phyloP scores from a whole-genome alignment of 2,888 invertebrate species.

The Acanthococcus lagerstroemiae region DNA sequence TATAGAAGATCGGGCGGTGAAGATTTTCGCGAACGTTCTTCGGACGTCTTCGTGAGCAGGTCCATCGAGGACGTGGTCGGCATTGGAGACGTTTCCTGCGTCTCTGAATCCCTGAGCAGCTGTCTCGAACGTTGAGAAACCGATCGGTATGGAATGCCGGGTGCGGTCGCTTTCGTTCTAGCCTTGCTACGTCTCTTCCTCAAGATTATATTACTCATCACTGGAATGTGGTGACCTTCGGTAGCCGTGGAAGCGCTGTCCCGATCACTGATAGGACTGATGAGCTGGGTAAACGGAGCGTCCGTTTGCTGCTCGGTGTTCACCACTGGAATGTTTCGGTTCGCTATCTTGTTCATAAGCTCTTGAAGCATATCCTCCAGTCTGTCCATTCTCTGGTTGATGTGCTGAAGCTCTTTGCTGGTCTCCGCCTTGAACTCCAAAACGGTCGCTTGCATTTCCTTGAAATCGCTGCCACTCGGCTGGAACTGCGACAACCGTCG shows the following conservation, averaged over 20 bases:
- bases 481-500: neutral
- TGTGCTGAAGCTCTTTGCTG: constrained; percentile 4
- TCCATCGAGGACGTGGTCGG: neutral
- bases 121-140: constrained; percentile 12
- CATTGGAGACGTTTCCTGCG: neutral
- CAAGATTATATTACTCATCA: constrained; percentile 12
- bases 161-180: constrained; percentile 15
- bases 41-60: neutral
- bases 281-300: neutral
- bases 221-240: constrained; percentile 10
- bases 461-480: neutral
- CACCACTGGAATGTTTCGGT: constrained; percentile 2
- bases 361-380: constrained; percentile 15
- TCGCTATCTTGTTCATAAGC: constrained; percentile 1
- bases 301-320: constrained; percentile 23
- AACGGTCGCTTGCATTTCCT: constrained; percentile 8
- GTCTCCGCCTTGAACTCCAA: constrained; percentile 14
- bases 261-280: constrained; percentile 23
- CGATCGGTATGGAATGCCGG: constrained; percentile 21
- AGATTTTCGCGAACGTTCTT: neutral
- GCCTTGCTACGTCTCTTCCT: constrained; percentile 20
- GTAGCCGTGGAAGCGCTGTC: constrained; percentile 23
- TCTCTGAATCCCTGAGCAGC: constrained; percentile 18
- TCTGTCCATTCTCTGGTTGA: constrained; percentile 6
- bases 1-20: neutral